Conservation (phyloP, 2,888 invertebrate genomes). For the Ethmia dodecea region DNA sequence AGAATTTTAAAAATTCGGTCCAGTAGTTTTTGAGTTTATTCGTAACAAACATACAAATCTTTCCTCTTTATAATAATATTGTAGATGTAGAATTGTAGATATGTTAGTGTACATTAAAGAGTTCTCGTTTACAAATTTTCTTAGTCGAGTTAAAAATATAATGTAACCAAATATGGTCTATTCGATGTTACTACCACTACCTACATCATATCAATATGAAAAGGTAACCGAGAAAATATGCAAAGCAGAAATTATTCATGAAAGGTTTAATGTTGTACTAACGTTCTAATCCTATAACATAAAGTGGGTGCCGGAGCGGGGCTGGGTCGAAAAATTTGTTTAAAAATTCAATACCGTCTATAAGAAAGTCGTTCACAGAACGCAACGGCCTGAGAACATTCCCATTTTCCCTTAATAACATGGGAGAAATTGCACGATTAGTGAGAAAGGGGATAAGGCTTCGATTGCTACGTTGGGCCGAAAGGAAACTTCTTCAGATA, state of each 20-base stretch:
- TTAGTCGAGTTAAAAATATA: no score
- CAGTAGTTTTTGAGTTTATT: no score
- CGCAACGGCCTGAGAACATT: conserved; percentile 71
- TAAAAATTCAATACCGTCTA: conserved; percentile 73
- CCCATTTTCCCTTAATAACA: conserved; percentile 72
- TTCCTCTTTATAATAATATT: no score
- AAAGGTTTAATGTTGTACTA: conserved; percentile 55
- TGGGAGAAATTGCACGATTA: conserved; percentile 72
- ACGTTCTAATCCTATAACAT: conserved; percentile 61
- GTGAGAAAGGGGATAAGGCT: conserved; percentile 53
- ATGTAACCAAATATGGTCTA: no score
- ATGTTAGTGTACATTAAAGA: no score
- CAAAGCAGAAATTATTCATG: conserved; percentile 42
- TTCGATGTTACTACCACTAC: no score
- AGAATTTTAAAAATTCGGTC: no score
- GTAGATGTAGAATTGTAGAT: no score
- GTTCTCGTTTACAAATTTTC: no score
- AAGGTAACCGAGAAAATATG: conserved; percentile 15
- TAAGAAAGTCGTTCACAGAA: conserved; percentile 67
- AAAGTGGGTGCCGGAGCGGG: conserved; percentile 49
- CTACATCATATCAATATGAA: no score
- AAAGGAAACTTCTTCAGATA: conserved; percentile 30
- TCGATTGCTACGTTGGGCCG: conserved; percentile 44
- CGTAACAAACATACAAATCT: no score
- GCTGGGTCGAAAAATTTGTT: conserved; percentile 70